Percentiles rank a stretch among this genome's conserved stretches.
Conservation (phyloP, 2,113 vertebrate species). For the Microcebus griseorufus region DNA sequence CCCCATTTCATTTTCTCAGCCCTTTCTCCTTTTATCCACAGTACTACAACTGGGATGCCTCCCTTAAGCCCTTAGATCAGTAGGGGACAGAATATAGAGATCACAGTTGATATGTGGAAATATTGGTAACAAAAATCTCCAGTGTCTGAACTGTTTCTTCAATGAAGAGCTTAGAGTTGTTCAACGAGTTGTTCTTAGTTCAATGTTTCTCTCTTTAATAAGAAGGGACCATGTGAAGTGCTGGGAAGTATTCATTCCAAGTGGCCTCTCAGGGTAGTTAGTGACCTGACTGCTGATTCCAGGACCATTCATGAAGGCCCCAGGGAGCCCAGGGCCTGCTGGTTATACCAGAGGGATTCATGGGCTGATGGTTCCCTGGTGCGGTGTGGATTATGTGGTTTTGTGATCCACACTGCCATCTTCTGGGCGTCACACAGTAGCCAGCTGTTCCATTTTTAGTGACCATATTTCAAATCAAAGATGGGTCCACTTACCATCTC, state of each 20-base stretch:
- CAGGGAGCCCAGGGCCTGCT: accelerated
- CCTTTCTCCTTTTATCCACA: background rate
- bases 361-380: background rate
- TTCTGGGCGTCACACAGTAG: constrained; percentile 36
- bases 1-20: background rate
- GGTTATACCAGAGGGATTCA: background rate
- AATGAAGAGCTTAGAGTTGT: background rate
- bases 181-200: background rate
- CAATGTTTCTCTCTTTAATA: background rate
- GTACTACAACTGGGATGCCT: background rate
- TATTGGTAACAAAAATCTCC: background rate
- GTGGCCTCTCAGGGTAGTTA: background rate
- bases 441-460: background rate
- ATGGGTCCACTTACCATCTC: background rate
- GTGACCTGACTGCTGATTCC: background rate
- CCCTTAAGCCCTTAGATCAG: background rate
- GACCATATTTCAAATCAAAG: background rate
- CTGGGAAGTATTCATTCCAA: background rate
- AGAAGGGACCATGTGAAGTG: background rate
- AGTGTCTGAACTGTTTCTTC: background rate
- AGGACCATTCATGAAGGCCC: background rate
- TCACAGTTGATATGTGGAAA: background rate
- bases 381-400: background rate
- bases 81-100: background rate
- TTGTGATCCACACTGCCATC: constrained; percentile 72